Base-by-base conservation (phyloP, 2,113 vertebrate genomes). In the Parus major region DNA sequence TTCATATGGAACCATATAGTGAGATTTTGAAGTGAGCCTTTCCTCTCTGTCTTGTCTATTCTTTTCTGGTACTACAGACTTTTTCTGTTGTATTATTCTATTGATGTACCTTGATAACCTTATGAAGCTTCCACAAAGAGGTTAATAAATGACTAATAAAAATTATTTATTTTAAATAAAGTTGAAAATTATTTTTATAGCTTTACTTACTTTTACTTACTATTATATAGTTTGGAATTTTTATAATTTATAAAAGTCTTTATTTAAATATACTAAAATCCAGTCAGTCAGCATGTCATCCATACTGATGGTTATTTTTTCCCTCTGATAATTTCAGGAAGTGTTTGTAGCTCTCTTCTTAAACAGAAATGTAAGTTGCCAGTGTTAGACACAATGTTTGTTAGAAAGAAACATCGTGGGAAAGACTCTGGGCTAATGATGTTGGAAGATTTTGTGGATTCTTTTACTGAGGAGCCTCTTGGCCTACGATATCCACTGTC, bases 301-400 rank as follows among this genome's bases (percentile, higher is more conserved):
- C 24, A 12, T 63, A 35, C 33, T 85, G 47, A 75, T 42, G 20
- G 28, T 3, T 85, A 8, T 65, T 73, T 81, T 83, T 91, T 8
- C 2, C 16, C 12, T 88, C 9, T 81, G 5, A 68, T 52, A 90
- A 18, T 95, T 97, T 60, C 90, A 99, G 99, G 98, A 86, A 98
- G 97, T 84, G n/a, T 90, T 52, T 98, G 94, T 87, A 52, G 25
- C 10, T 78, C 90, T 19, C 95, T 91, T 44, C 29, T 88, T 56
- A 88, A 46, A 47, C 96, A 97, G 61, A 95, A 70, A 69, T 99
- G 98, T 55, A 97, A 97, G 24, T 92, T 99, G 82, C 97, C 99
- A 56, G 98, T 99, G 78, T 97, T 99, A 96, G 98, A 99, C 91
- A 98, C 99, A 41, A 95, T 99, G 77, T 99, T 99, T 97, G 95